Conservation (phyloP, 1,140 invertebrate species). For the Platorchestia sp. region DNA sequence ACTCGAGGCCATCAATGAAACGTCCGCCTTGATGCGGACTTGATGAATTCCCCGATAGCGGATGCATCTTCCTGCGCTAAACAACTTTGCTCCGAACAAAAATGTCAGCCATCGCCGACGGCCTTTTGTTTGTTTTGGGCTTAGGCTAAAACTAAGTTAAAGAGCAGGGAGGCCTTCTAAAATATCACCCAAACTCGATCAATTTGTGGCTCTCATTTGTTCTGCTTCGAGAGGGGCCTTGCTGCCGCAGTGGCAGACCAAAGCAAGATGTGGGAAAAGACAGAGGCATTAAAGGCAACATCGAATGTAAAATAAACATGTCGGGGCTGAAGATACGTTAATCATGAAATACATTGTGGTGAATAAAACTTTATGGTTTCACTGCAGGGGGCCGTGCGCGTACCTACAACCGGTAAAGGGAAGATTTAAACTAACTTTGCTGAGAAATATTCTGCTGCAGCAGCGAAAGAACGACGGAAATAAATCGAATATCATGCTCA, state of each 20-base stretch:
- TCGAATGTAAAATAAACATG: background rate
- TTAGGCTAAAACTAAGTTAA: background rate
- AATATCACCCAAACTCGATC: conserved; percentile 45
- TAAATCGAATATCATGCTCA: background rate
- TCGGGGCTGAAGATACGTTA: background rate
- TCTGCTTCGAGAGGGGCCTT: background rate
- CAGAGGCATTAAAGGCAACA: background rate
- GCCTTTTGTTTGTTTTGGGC: background rate
- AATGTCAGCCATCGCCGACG: background rate
- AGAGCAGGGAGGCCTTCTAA: background rate
- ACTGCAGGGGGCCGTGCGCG: background rate
- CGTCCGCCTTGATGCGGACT: background rate
- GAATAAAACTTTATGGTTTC: background rate
- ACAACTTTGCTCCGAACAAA: background rate
- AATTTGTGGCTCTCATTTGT: conserved; percentile 37
- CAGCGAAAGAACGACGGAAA: background rate
- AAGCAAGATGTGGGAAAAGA: background rate
- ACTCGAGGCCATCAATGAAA: background rate
- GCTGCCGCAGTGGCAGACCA: background rate
- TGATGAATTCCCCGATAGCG: background rate
- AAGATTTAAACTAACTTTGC: background rate
- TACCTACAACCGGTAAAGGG: too few species aligned
- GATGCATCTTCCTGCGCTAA: background rate
- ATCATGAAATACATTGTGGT: background rate
- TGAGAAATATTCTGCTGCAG: background rate